Evolutionary conservation across 2,113 vertebrate genomes (phyloP), one percentile per base, ranked within the genome.

Genomic region (Tamias sibiricus): DNA sequence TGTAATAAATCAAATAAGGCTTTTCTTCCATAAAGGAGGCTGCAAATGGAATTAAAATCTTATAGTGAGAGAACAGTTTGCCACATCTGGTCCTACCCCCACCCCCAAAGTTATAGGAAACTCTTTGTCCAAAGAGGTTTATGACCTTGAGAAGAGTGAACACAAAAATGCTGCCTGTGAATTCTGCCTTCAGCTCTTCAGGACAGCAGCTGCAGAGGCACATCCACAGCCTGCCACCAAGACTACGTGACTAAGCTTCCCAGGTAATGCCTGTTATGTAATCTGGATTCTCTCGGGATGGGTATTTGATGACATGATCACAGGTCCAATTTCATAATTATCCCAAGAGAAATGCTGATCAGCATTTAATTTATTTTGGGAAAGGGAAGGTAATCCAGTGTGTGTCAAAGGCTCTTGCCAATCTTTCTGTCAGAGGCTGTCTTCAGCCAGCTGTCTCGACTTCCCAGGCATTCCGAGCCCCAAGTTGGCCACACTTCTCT

Each of bases 281-380:
- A 92, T 83, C 64, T 52, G 49, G 54, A 47, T 90, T 77, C 89
- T 92, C 81, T 42, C 3, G 26, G 94, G 90, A 80, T 59, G n/a
- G 80, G 57, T 83, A 95, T 90, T 92, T 81, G 81, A 88, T 84
- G 89, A 66, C 40, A 93, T 44, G 76, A 86, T 80, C 68, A 64
- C 1, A 9, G 72, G 37, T 88, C 47, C 68, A 81, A 20, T 90
- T 96, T 96, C 79, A 91, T 79, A 40, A 94, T 90, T 81, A 86
- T 83, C 35, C 72, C 16, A 68, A 83, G 81, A 97, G 87, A 95
- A 95, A 93, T 80, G 52, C 69, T 93, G 93, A 88, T 74, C 8
- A n/a, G 47, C 20, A 49, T 66, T 66, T 72, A 79, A 79, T 95
- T 93, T 97, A 91, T 89, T 97, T 96, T 30, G 72, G 80, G 95